Evolutionary conservation across 1,140 invertebrate species (phyloP), one percentile per base, ranked within the genome.

Genomic region (Helicoverpa zea): DNA sequence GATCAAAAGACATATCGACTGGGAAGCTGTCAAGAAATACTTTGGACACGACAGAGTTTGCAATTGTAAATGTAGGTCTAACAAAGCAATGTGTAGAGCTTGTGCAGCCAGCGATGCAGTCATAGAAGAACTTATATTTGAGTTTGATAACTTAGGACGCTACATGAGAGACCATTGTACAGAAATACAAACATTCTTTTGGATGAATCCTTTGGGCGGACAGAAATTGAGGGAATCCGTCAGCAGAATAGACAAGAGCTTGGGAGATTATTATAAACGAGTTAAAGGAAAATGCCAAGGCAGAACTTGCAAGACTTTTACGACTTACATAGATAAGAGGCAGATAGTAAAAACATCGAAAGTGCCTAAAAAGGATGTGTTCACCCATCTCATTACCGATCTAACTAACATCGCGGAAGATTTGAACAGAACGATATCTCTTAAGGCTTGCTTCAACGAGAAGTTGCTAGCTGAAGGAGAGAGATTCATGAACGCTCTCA

Each of bases 161-260:
- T 94, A 90, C 51, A 91, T 94, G 88, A 85, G 80, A 35, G 89
- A 92, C 47, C 93, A 94, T 72, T 94, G 93, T 64, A 91, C 89
- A 52, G 93, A 94, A 84, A 91, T 94, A 70, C 93, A 94, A 85
- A 92, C 91, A 2, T 94, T 85, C 74, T 93, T 93, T 49, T 88
- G 87, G 85, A 89, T 89, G 86, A 94, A 94, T 64, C 92, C 92
- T 1, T 88, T 80, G 13, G 91, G 89, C 7, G 92, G 92, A 0
- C 89, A 89, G 75, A 92, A 90, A 76, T 77, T 94, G n/a, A 86
- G 86, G 83, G 88, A 91, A 80, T 70, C 86, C 2, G 89, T 94
- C 3, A 88, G 88, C 68, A 89, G 81, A 66, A 87, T 94, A 1
- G 89, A 92, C 52, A 87, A 82, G 64, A 86, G 64, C 14, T 82